Evolutionary conservation across 2,797 vertebrate species (phyloP).

Genomic region (Aulostomus chinensis): DNA sequence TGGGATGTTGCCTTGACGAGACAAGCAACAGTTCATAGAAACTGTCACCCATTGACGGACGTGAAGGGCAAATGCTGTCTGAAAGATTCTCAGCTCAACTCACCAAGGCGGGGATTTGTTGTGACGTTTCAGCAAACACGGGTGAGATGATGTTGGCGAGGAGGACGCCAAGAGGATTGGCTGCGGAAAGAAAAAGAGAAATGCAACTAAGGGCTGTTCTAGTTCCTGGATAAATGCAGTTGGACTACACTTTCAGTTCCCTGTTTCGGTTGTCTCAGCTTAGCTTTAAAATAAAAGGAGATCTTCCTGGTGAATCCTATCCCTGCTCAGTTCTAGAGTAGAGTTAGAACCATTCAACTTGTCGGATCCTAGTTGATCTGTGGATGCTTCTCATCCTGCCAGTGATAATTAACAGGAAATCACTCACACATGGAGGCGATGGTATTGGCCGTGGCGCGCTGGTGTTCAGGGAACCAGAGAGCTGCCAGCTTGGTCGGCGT

Average conservation of each 20-base stretch:
- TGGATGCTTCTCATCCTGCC: too few relatives aligned
- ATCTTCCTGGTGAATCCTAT: too few relatives aligned
- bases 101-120: constrained; percentile 84
- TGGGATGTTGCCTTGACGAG: too few relatives aligned
- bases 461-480: constrained; percentile 93
- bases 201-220: neutral
- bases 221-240: neutral
- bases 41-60: too few relatives aligned
- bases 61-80: too few relatives aligned
- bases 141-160: constrained; percentile 89
- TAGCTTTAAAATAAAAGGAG: too few relatives aligned
- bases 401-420: neutral
- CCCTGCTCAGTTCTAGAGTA: too few relatives aligned
- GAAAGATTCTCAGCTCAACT: too few relatives aligned
- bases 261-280: neutral
- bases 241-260: constrained; percentile 1
- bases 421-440: constrained; percentile 93
- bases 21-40: too few relatives aligned
- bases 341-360: too few relatives aligned
- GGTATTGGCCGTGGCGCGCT: constrained; percentile 93
- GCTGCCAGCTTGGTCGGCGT: constrained; percentile 93
- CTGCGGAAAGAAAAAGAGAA: constrained; percentile 62
- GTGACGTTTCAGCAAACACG: constrained; percentile 64
- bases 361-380: too few relatives aligned
- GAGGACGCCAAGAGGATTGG: constrained; percentile 92